Evolutionary conservation across 2,797 vertebrate species (phyloP), one percentile per base, ranked within the genome.

Genomic region (Anguilla marmorata): DNA sequence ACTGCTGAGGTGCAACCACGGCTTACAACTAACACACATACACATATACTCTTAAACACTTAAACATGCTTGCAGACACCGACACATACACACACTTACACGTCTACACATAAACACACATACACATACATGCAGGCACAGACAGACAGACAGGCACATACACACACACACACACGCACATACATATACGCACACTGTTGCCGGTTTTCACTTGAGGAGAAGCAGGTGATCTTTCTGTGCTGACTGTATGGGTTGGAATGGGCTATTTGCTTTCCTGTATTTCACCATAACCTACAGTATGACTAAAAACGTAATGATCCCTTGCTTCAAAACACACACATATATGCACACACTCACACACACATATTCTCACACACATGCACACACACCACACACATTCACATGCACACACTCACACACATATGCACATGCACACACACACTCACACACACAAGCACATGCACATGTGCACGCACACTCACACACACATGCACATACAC

Each of bases 231-330:
- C 24, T 45, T 30, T 83, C 33, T 83, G 56, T 66, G 30, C 79
- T 79, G 50, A 30, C 24, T 72, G 24, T 52, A 21, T 91, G 90
- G 19, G 84, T 52, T 82, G 24, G 21, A 87, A 86, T 56, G 41
- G 89, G 85, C 89, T 80, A 91, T 91, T 90, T 90, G 91, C 92
- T 90, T 66, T 83, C 85, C 27, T 90, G 88, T 87, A 92, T 86
- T 89, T 88, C 86, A 86, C 33, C 90, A 92, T 90, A 89, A 87
- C 89, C 91, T 91, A 45, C 74, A 21, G 72, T 21, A 79, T 37
- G 14, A 21, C 6, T 21, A 6, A 41, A 45, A 1, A 79, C 74
- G 7, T 19, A 45, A 74, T 5, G 37, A 19, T 12, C 33, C 3
- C 91, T 93, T 92, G 91, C 92, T 91, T 63, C 1, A 3, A 52